Conservation (phyloP, 2,797 vertebrate genomes). For the Leptatherina wallacei region DNA sequence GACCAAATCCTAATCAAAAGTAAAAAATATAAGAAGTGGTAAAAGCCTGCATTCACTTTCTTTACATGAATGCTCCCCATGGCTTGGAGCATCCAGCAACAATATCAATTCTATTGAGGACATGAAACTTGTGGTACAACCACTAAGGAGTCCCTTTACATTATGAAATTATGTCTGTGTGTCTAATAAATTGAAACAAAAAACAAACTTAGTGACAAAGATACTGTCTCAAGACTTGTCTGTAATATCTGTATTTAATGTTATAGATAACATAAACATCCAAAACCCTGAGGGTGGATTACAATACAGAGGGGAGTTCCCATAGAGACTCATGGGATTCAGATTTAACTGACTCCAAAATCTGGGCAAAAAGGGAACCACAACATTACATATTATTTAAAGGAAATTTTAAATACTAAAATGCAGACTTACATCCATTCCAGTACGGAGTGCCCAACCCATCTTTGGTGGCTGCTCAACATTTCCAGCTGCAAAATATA, state of each 20-base stretch:
- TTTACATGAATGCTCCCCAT: not conserved
- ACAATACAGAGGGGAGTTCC: not conserved
- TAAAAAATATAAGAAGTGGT: not conserved
- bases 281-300: not conserved
- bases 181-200: not conserved
- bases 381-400: not conserved
- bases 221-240: not conserved
- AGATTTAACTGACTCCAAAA: not conserved
- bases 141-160: not conserved
- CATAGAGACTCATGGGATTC: not conserved
- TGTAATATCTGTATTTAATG: not conserved
- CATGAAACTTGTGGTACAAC: not conserved
- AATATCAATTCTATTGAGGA: not conserved
- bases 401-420: not conserved
- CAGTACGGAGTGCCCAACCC: slow-evolving; percentile 35
- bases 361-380: too few relatives aligned
- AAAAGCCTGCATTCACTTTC: not conserved
- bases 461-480: slow-evolving; percentile 42
- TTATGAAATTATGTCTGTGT: not conserved
- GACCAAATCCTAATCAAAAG: not conserved
- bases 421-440: slow-evolving; percentile 61
- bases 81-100: not conserved
- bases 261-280: not conserved
- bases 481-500: slow-evolving; percentile 51
- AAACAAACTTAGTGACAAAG: not conserved